phyloP scores from a whole-genome alignment of 2,888 invertebrate species.

The Sinopyrophorus schimmeli region DNA sequence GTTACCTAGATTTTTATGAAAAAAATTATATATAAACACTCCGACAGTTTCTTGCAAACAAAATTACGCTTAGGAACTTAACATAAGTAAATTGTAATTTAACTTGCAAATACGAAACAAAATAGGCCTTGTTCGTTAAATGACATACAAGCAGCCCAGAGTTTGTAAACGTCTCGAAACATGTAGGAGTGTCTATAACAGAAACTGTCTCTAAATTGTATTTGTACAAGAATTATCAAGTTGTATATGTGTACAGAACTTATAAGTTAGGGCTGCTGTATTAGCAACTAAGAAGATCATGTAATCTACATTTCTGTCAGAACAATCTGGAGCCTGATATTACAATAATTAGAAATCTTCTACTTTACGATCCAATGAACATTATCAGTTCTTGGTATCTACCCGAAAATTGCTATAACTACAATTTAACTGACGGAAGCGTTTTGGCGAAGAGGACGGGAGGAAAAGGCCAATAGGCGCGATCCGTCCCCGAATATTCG shows the following conservation, averaged over 20 bases:
- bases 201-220: constrained; percentile 16
- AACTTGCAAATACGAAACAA: too few relatives aligned
- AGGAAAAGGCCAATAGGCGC: constrained; percentile 4
- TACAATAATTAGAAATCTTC: constrained; percentile 30
- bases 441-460: constrained; percentile 1
- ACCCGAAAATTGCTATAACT: constrained; percentile 19
- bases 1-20: too few relatives aligned
- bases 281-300: constrained; percentile 16
- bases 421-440: constrained; percentile 21
- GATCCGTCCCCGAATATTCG: not conserved
- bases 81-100: too few relatives aligned
- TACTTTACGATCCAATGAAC: constrained; percentile 25
- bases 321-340: constrained; percentile 28
- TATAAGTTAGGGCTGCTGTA: constrained; percentile 10
- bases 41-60: too few relatives aligned
- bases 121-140: too few relatives aligned
- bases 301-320: constrained; percentile 28
- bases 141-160: too few relatives aligned
- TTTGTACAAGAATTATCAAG: constrained; percentile 22
- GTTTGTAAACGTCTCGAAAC: constrained; percentile 8
- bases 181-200: constrained; percentile 15
- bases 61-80: too few relatives aligned
- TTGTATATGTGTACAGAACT: constrained; percentile 21
- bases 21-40: too few relatives aligned
- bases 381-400: constrained; percentile 29